Evolutionary conservation across 1,140 invertebrate species (phyloP).

Genomic region (Lucilia sericata): DNA sequence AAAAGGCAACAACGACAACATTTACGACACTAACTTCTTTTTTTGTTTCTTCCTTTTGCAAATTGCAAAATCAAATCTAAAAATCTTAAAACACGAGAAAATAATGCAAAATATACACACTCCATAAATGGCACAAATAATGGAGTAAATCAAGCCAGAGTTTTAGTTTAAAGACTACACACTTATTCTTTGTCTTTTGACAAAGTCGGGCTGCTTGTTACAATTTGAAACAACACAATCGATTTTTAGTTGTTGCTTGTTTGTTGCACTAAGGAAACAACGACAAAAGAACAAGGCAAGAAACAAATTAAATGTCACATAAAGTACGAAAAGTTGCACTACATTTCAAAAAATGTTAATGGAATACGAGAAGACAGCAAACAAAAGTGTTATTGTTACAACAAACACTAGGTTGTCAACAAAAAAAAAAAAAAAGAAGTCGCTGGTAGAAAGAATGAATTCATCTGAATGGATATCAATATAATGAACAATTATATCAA

Average conservation of each 20-base stretch:
- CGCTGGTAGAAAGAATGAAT: background rate
- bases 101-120: background rate
- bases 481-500: no score
- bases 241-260: background rate
- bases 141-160: background rate
- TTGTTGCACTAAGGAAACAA: background rate
- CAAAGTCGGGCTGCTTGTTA: background rate
- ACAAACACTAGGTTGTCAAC: background rate
- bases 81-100: conserved; percentile 18
- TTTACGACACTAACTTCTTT: background rate
- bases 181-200: background rate
- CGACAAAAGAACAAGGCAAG: background rate
- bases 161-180: background rate
- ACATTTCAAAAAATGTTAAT: conserved; percentile 4
- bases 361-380: conserved; percentile 1
- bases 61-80: background rate
- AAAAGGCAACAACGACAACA: background rate
- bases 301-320: conserved; percentile 12
- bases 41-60: background rate
- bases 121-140: conserved; percentile 13
- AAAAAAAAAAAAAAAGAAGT: background rate
- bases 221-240: background rate
- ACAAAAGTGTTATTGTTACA: conserved; percentile 5
- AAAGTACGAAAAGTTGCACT: conserved; percentile 26
- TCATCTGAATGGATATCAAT: background rate